A percentile compares a stretch with the other conserved stretches of the same genome.
phyloP scores from a whole-genome alignment of 2,113 vertebrate species.

The Xyliphius kryptos region DNA sequence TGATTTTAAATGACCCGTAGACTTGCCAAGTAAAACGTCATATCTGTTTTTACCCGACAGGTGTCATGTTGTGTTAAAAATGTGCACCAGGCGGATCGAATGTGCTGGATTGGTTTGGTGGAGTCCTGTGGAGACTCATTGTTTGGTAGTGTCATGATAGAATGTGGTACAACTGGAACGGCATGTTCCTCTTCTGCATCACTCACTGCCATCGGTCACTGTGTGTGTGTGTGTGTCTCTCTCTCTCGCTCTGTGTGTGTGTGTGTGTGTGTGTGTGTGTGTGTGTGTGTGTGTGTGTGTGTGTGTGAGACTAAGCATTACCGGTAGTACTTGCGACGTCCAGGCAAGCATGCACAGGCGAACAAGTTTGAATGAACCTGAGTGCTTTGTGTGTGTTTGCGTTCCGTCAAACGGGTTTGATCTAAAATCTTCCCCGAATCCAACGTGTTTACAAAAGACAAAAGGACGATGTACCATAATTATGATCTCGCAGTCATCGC shows the following conservation, averaged over 20 bases:
- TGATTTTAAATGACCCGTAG: too few relatives aligned
- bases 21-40: too few relatives aligned
- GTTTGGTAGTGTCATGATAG: not conserved
- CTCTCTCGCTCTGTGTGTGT: constrained; percentile 1
- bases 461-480: not conserved
- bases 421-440: not conserved
- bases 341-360: not conserved
- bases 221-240: not conserved
- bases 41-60: not conserved
- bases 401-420: not conserved
- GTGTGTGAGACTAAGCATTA: not conserved
- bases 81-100: not conserved
- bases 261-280: not conserved
- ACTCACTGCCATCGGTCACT: too few relatives aligned
- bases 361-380: not conserved
- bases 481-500: constrained; percentile 2
- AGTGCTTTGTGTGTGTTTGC: not conserved
- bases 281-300: constrained; percentile 7
- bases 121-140: not conserved
- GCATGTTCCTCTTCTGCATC: not conserved
- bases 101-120: not conserved
- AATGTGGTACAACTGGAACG: not conserved
- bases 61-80: not conserved
- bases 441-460: constrained; percentile 1
- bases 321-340: not conserved